These are phyloP conservation scores for Aldabrachelys gigantea DNA, from an alignment of 2,113 vertebrate genomes.

Conservation along the genomic window DNA sequence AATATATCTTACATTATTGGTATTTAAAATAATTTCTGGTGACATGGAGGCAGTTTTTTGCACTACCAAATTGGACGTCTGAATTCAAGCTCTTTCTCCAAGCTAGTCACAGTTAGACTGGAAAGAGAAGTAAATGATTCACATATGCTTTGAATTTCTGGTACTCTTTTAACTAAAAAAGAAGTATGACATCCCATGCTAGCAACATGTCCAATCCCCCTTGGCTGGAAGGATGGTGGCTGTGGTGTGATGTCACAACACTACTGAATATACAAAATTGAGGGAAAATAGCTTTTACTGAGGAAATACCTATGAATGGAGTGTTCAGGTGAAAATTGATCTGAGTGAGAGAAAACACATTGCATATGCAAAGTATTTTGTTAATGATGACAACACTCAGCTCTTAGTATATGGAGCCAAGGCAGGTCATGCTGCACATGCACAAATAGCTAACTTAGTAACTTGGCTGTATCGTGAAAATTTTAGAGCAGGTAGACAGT, in stretches of 20 bases:
- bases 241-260: background rate
- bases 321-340: background rate
- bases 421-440: background rate
- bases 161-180: background rate
- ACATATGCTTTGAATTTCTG: background rate
- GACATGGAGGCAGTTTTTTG: background rate
- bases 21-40: background rate
- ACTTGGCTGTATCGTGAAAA: background rate
- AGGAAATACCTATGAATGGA: background rate
- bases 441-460: background rate
- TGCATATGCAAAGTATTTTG: accelerated
- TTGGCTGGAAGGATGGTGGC: background rate
- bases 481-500: background rate
- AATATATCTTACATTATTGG: background rate
- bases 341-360: background rate
- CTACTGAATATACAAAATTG: background rate
- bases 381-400: background rate
- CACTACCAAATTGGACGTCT: background rate
- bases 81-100: background rate
- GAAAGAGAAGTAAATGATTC: background rate
- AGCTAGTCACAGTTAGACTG: background rate
- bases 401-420: background rate
- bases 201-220: background rate
- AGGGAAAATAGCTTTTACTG: background rate
- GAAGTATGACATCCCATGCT: background rate